Evolutionary conservation across 2,113 vertebrate genomes (phyloP).

Genomic region (Abramis brama): DNA sequence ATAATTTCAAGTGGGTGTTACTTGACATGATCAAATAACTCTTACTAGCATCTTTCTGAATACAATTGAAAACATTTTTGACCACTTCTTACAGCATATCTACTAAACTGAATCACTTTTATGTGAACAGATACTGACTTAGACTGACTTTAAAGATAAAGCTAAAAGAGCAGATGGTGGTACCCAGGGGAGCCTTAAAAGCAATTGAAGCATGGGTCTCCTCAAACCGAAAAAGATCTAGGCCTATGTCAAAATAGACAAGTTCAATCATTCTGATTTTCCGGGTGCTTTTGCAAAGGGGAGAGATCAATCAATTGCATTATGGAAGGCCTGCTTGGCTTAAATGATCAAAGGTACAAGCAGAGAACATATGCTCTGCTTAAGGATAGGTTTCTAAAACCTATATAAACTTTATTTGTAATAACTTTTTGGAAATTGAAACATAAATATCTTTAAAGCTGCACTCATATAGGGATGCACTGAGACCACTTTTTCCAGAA

Average conservation of each 20-base stretch:
- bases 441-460: background rate
- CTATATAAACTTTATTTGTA: background rate
- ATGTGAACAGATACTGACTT: background rate
- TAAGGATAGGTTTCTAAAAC: constrained; percentile 2
- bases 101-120: background rate
- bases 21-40: background rate
- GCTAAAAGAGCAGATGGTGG: background rate
- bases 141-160: background rate
- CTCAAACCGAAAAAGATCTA: background rate
- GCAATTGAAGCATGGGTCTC: background rate
- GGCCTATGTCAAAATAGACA: constrained; percentile 14
- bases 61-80: background rate
- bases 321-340: background rate
- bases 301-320: constrained; percentile 25
- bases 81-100: background rate
- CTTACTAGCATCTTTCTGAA: constrained; percentile 1
- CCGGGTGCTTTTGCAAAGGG: background rate
- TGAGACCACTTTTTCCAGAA: too few species aligned
- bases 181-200: constrained; percentile 28
- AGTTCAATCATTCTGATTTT: constrained; percentile 37
- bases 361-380: background rate
- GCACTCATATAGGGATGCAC: too few species aligned
- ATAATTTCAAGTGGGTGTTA: background rate
- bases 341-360: constrained; percentile 23
- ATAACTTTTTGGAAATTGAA: background rate